Evolutionary conservation across 1,140 invertebrate genomes (phyloP), one percentile per base, ranked within the genome.

Genomic region (Carcinoscorpius rotundicauda): DNA sequence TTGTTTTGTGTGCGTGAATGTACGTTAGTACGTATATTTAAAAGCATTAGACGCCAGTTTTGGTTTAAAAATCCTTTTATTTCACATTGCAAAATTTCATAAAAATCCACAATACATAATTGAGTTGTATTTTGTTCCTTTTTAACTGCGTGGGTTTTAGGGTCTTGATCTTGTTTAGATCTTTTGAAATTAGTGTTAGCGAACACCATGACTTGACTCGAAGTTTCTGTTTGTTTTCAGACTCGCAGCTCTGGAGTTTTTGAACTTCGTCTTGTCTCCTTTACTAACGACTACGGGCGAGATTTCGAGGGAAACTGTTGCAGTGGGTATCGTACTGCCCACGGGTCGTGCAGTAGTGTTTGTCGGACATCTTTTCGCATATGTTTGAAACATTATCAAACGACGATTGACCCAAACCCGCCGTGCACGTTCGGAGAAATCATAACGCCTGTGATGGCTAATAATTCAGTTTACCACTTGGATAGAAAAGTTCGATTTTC

Each of bases 371-470:
- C 88, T 77, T 93, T 96, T 81, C 83, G 91, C 67, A 87, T 95
- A 70, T 97, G 93, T 79, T 82, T 97, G 70, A 96, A 94, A 79
- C 88, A 96, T 75, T 96, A 94, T 79, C 92, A 96, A 82, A 87
- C 85, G 58, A 87, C 86, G 75, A 91, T 96, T 75, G 90, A 93
- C 80, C 87, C 87, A 57, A 87, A 84, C 71, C 87, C 89, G 69
- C 85, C 85, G 63, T 97, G 93, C 78, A 95, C 91, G 11, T 96
- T 93, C 79, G 92, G 93, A 72, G 89, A 93, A 80, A 85, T 89
- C 68, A 84, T 87, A 57, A 95, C 91, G 59, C 86, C 87, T 9
- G 85, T 91, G 66, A 79, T 93, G 10, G 64, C 77, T 72, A 72
- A 70, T 48, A 79, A 79, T 59, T 78, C 78, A 61, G 77, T 82